phyloP scores from a whole-genome alignment of 2,888 invertebrate genomes.

The Copidosoma aretas region DNA sequence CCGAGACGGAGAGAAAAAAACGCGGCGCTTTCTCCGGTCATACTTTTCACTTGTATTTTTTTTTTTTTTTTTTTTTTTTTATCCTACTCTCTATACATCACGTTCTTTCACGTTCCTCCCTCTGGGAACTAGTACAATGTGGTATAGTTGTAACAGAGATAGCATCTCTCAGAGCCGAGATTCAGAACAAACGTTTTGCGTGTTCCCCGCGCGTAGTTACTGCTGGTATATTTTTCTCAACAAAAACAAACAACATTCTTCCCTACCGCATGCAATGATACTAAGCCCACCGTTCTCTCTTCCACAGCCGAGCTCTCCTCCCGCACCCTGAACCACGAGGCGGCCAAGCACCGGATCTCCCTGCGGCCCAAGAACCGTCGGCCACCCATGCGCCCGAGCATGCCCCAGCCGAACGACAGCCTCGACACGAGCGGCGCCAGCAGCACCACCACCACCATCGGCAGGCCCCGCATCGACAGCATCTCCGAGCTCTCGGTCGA shows the following conservation, averaged over 20 bases:
- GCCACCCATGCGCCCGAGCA: constrained; percentile 54
- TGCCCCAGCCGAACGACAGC: constrained; percentile 41
- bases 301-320: constrained; percentile 54
- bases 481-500: constrained; percentile 40
- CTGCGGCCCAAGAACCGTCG: constrained; percentile 60
- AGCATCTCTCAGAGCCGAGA: neutral
- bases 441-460: no score
- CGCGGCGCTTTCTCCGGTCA: neutral
- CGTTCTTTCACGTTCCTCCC: no score
- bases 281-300: no score
- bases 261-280: no score
- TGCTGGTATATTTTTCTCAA: neutral
- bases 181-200: neutral
- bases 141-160: no score
- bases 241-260: neutral
- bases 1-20: neutral
- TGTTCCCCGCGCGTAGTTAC: neutral
- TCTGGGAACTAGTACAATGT: no score
- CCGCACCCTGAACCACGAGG: constrained; percentile 56
- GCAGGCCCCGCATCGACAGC: constrained; percentile 34
- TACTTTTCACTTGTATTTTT: neutral
- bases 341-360: constrained; percentile 59
- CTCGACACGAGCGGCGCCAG: constrained; percentile 12
- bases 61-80: neutral
- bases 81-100: neutral